Conservation (phyloP, 2,888 invertebrate genomes). For the Boloria euphrosyne region DNA sequence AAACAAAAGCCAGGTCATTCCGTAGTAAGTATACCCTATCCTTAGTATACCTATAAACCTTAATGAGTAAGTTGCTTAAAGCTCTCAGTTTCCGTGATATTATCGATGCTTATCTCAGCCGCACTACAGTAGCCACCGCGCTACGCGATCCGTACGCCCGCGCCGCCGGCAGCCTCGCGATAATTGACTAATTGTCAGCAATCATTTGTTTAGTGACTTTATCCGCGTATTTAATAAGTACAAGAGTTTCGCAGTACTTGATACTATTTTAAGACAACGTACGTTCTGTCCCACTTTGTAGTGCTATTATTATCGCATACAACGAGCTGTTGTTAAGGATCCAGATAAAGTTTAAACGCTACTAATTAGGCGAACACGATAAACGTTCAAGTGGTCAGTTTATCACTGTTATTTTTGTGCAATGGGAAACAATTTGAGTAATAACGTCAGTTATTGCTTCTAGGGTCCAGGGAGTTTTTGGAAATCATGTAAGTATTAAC, state of each 20-base stretch:
- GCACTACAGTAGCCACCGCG: constrained; percentile 46
- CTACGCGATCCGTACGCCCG: constrained; percentile 45
- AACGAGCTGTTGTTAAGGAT: constrained; percentile 41
- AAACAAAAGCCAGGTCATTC: too few relatives aligned
- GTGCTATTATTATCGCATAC: constrained; percentile 44
- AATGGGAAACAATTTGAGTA: constrained; percentile 40
- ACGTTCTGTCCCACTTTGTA: constrained; percentile 60
- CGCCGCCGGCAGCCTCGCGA: constrained; percentile 43
- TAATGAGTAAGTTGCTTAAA: too few relatives aligned
- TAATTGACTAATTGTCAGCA: constrained; percentile 63
- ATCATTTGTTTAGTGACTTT: constrained; percentile 61
- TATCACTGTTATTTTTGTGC: constrained; percentile 43
- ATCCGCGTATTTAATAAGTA: constrained; percentile 60
- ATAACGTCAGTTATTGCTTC: constrained; percentile 34
- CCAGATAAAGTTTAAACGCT: constrained; percentile 39
- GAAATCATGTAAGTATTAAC: neutral
- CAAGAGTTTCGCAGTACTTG: constrained; percentile 61
- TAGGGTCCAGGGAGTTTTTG: neutral
- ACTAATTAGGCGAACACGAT: constrained; percentile 43
- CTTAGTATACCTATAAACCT: too few relatives aligned
- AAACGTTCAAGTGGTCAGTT: constrained; percentile 39
- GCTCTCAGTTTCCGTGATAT: neutral
- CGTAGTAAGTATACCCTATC: too few relatives aligned
- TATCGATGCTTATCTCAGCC: constrained; percentile 44
- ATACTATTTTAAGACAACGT: constrained; percentile 64